phyloP scores from a whole-genome alignment of 1,140 invertebrate species.

The Sycobia sp. region DNA sequence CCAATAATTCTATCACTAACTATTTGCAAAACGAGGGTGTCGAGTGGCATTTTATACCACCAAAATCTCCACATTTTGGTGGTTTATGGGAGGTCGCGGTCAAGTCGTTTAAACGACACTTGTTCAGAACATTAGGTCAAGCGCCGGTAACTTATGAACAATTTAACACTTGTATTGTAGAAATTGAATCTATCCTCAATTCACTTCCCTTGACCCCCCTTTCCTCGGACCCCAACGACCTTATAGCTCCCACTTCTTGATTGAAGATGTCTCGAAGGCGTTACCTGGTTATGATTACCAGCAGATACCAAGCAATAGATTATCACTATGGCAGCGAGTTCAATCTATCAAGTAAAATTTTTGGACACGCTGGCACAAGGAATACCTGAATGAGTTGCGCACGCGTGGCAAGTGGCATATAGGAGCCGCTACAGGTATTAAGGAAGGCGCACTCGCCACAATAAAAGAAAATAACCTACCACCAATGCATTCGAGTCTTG shows the following conservation, averaged over 20 bases:
- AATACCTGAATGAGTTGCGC: conserved; percentile 10
- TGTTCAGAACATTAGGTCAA: neutral
- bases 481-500: no score
- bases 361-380: no score
- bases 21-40: neutral
- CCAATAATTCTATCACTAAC: neutral
- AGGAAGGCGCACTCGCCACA: conserved; percentile 4
- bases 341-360: neutral
- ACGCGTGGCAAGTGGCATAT: conserved; percentile 7
- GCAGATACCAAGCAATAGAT: neutral
- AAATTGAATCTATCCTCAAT: no score
- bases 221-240: neutral
- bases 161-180: no score
- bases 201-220: no score
- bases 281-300: neutral
- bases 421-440: neutral
- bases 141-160: neutral
- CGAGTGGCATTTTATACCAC: no score
- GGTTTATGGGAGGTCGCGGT: no score
- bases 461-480: no score
- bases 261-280: no score
- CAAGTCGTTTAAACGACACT: neutral
- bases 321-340: conserved; percentile 2
- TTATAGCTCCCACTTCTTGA: conserved; percentile 7
- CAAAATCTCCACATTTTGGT: no score